These are phyloP conservation scores for Lithosia quadra DNA, from an alignment of 2,888 invertebrate genomes.

Conservation along the genomic window DNA sequence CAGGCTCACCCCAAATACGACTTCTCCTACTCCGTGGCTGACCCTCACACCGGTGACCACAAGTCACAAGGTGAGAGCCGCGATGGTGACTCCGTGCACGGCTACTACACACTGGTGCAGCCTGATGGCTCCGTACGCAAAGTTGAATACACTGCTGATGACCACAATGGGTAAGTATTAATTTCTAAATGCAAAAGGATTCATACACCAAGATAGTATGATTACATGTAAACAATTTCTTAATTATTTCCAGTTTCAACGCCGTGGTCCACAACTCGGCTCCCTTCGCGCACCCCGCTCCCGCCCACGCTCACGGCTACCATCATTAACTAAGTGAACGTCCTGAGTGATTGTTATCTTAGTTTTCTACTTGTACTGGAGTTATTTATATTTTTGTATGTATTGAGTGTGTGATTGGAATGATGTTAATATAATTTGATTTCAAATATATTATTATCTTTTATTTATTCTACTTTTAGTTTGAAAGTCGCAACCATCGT, in stretches of 20 bases:
- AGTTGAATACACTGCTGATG: conserved; percentile 85
- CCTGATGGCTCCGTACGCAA: conserved; percentile 84
- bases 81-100: conserved; percentile 77
- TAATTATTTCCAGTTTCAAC: conserved; percentile 73
- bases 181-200: background rate
- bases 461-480: background rate
- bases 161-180: conserved; percentile 77
- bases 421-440: background rate
- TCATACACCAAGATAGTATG: background rate
- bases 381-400: conserved; percentile 9
- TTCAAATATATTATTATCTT: background rate
- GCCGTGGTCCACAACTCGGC: conserved; percentile 82
- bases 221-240: background rate
- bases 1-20: conserved; percentile 84
- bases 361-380: background rate
- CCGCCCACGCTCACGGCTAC: conserved; percentile 63
- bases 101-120: conserved; percentile 82
- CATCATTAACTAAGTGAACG: conserved; percentile 63
- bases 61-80: conserved; percentile 83
- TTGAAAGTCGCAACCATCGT: no score
- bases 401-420: background rate
- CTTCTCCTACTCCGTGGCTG: conserved; percentile 86
- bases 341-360: background rate
- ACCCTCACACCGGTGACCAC: conserved; percentile 88
- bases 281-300: conserved; percentile 72